Base-by-base conservation (phyloP, 2,113 vertebrate species). In the Ursus arctos region DNA sequence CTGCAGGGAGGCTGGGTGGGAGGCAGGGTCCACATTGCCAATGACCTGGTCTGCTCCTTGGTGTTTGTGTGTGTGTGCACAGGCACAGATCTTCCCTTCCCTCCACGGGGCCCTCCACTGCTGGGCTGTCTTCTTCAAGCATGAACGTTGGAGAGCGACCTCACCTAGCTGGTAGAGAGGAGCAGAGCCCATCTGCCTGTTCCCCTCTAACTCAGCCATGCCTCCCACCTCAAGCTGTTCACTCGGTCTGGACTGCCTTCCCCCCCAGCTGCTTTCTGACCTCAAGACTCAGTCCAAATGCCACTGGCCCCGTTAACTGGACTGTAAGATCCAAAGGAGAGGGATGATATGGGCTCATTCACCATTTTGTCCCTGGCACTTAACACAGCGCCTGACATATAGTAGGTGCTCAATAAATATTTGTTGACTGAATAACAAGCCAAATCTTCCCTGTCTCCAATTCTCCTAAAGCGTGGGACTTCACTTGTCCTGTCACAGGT, bases 11-110 rank as follows among this genome's bases (percentile, higher is more conserved):
- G 63, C 11, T 33, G 31, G 24, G 22, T 15, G 51, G 55, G 53
- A 57, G 69, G 22, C 8, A 36, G 36, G 10, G 26, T 76, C 13
- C 67, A 24, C 19, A 2, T 5, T 19, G 28, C 18, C 3, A 1
- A 1, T 1, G 40, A 88, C 24, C n/a, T 31, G 24, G 19, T 53
- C 16, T 7, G 55, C n/a, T 57, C 12, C 7, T 24, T 51, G 13
- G 0, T 4, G 3, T 49, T 21, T 16, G 31, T 57, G 10, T 16
- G 4, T 15, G 4, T 7, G 3, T 21, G 51, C n/a, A 18, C 33
- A 63, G 7, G 2, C 33, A 16, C 1, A 36, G 21, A 77, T 15
- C 18, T 36, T 76, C 91, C 26, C 43, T 53, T 22, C 19, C 76
- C 40, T 15, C 7, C 21, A 0, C 0, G 36, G 43, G 21, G 6